A percentile compares a stretch with the other conserved stretches of the same genome.
phyloP scores from a whole-genome alignment of 2,888 invertebrate species.

The Masnerella sp. region DNA sequence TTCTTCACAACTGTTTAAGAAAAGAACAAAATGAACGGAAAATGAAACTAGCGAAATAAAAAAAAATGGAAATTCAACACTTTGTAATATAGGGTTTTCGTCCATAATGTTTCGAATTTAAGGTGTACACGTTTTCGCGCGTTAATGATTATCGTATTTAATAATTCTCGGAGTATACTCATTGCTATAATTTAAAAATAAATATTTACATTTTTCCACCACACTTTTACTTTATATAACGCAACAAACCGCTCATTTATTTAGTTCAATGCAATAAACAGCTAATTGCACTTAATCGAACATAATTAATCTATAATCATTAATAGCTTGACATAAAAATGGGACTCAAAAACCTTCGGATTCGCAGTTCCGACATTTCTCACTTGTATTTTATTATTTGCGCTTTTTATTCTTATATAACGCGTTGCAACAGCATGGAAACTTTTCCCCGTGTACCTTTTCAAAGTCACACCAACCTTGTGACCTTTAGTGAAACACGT shows the following conservation, averaged over 20 bases:
- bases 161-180: no score
- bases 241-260: constrained; percentile 15
- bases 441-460: constrained; percentile 5
- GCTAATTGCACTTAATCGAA: constrained; percentile 10
- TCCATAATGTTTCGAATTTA: no score
- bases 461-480: constrained; percentile 2
- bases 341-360: constrained; percentile 5
- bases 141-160: no score
- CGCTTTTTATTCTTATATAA: neutral
- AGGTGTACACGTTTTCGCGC: no score
- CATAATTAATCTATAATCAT: constrained; percentile 23
- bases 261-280: constrained; percentile 18
- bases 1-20: no score
- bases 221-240: constrained; percentile 34
- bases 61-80: no score
- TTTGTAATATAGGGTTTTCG: no score
- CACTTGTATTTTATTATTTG: constrained; percentile 4
- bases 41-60: no score
- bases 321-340: constrained; percentile 7
- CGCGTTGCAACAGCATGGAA: neutral
- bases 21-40: no score
- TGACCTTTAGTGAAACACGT: neutral
- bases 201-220: constrained; percentile 8
- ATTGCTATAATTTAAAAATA: constrained; percentile 19
- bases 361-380: neutral